phyloP scores from a whole-genome alignment of 2,797 vertebrate species.

The Malacoctenus gilli region DNA sequence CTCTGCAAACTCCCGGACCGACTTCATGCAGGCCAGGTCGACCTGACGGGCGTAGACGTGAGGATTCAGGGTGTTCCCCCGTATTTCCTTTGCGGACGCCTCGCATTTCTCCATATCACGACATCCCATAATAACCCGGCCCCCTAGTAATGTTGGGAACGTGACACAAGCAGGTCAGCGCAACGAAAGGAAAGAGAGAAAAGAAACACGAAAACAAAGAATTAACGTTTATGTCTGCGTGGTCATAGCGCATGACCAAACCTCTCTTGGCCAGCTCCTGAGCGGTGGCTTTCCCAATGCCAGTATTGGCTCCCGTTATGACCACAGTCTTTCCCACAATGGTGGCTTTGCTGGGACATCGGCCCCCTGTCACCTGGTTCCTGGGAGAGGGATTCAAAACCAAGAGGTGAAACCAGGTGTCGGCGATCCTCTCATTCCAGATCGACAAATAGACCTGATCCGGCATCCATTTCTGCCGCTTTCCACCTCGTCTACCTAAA shows the following conservation, averaged over 20 bases:
- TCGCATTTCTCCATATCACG: conserved; percentile 88
- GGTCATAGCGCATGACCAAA: no score
- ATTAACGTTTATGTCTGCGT: no score
- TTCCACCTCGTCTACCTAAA: no score
- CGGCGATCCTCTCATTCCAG: no score
- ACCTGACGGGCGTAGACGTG: conserved; percentile 78
- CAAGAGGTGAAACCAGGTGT: no score
- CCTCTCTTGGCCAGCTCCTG: conserved; percentile 86
- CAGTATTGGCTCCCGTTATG: conserved; percentile 88
- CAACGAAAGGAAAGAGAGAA: no score
- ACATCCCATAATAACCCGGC: conserved; percentile 87
- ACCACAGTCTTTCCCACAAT: conserved; percentile 86
- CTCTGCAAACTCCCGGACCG: conserved; percentile 83
- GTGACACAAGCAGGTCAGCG: no score
- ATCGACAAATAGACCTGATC: background rate
- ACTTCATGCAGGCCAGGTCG: conserved; percentile 85
- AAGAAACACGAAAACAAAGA: no score
- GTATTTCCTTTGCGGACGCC: conserved; percentile 82
- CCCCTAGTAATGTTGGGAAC: conserved; percentile 75
- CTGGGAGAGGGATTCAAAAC: conserved; percentile 70
- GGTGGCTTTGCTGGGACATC: conserved; percentile 83
- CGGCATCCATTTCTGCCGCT: background rate
- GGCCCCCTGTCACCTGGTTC: conserved; percentile 82
- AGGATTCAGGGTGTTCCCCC: conserved; percentile 84
- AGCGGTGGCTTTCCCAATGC: conserved; percentile 87